Base-by-base conservation (phyloP, 1,140 invertebrate genomes). In the Bombus terrestris region DNA sequence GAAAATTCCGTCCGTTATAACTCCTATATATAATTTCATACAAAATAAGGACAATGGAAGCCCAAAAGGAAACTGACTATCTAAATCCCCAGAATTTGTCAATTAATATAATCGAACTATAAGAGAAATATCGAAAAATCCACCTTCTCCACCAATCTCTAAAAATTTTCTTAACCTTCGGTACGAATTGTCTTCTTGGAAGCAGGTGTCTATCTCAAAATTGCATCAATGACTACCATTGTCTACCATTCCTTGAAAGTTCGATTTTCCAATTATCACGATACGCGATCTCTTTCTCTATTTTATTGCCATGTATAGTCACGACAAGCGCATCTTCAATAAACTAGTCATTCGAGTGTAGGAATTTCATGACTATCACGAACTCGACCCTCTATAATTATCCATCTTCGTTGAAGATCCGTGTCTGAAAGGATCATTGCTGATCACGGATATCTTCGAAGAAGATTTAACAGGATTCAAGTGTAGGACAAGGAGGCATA, bases 331-430 rank as follows among this genome's bases (percentile, higher is more conserved):
- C 2, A 5, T 6, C 22, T 32, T 2, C 3, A 35, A 64, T 47
- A 75, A 64, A 32, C 53, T 28, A 9, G 12, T n/a, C 25, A 3
- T 6, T 35, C 22, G 18, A 18, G 13, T 25, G 10, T 28, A 35
- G 72, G 41, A 82, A 64, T 47, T 83, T 35, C 43, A 32, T 12
- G 18, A 69, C 37, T 37, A 59, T 68, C 35, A 22, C 37, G 9
- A 78, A 35, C 81, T 83, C 47, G 62, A 83, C 43, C 64, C 64
- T 53, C 18, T 1, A 1, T 9, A 9, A 53, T 77, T 78, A 57
- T 43, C 41, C 37, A 43, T 78, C 74, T 18, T 43, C 0, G 9
- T 57, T 12, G 28, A 62, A 62, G 28, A 32, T n/a, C 5, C 22
- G 5, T 10, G 5, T 25, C 37, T 25, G n/a, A 35, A 47, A 47